These are phyloP conservation scores for Microtus richardsoni DNA, from an alignment of 2,113 vertebrate genomes.

Conservation along the genomic window DNA sequence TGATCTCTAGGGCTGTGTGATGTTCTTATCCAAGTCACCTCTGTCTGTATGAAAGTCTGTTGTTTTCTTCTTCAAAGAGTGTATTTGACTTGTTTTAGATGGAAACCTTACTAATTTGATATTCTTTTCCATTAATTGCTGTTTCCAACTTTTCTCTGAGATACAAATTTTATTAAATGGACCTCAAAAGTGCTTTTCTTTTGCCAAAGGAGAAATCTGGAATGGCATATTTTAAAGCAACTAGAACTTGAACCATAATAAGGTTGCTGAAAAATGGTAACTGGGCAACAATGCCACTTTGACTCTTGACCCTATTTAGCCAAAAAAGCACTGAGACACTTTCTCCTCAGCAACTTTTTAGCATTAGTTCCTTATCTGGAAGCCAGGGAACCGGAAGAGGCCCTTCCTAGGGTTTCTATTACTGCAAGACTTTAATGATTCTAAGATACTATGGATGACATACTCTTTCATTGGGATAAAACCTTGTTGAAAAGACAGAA, in stretches of 20 bases:
- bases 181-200: constrained; percentile 4
- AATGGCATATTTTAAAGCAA: constrained; percentile 3
- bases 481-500: not conserved
- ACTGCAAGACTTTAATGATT: not conserved
- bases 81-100: not conserved
- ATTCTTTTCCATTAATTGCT: not conserved
- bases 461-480: not conserved
- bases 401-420: not conserved
- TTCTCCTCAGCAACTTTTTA: not conserved
- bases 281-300: not conserved
- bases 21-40: not conserved
- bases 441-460: not conserved
- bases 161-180: constrained; percentile 43
- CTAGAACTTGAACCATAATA: not conserved
- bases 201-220: constrained; percentile 40
- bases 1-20: not conserved
- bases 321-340: not conserved
- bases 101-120: not conserved
- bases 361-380: not conserved
- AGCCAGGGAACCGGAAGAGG: not conserved
- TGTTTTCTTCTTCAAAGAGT: not conserved
- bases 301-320: not conserved
- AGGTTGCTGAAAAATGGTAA: not conserved
- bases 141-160: not conserved
- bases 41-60: not conserved